Conservation (phyloP, 2,113 vertebrate genomes). For the Stercorarius parasiticus region DNA sequence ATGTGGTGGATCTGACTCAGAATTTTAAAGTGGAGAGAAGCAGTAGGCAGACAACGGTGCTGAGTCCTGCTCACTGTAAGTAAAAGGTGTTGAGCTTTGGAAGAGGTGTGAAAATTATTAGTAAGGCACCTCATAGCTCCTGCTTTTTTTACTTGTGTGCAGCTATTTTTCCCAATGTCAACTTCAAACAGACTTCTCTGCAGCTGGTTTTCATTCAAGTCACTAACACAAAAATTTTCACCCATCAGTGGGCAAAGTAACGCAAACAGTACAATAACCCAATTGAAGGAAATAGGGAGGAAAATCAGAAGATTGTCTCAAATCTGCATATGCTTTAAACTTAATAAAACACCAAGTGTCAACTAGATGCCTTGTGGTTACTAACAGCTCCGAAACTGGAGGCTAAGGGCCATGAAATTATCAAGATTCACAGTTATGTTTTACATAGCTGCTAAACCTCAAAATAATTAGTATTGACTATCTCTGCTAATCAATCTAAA, state of each 20-base stretch:
- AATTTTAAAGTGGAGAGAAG: background rate
- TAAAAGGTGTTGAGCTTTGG: background rate
- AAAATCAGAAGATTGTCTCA: background rate
- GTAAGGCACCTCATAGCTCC: background rate
- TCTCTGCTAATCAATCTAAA: background rate
- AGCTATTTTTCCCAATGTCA: background rate
- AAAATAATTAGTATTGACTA: background rate
- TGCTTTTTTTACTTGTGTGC: background rate
- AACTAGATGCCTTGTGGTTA: background rate
- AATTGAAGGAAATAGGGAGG: background rate
- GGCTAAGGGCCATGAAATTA: background rate
- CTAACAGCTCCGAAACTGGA: background rate
- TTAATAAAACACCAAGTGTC: background rate
- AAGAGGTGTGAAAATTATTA: background rate
- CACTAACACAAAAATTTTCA: background rate
- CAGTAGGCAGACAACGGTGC: background rate
- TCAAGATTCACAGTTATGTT: background rate
- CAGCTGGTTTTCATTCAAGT: background rate
- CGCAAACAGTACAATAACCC: background rate
- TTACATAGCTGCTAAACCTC: conserved; percentile 2
- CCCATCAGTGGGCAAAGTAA: background rate
- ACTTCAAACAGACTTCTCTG: background rate
- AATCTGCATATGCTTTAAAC: background rate
- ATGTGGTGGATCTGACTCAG: background rate
- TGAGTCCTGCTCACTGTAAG: background rate